Evolutionary conservation across 2,888 invertebrate species (phyloP), one percentile per base, ranked within the genome.

Genomic region (Leptopilina drosophilae): DNA sequence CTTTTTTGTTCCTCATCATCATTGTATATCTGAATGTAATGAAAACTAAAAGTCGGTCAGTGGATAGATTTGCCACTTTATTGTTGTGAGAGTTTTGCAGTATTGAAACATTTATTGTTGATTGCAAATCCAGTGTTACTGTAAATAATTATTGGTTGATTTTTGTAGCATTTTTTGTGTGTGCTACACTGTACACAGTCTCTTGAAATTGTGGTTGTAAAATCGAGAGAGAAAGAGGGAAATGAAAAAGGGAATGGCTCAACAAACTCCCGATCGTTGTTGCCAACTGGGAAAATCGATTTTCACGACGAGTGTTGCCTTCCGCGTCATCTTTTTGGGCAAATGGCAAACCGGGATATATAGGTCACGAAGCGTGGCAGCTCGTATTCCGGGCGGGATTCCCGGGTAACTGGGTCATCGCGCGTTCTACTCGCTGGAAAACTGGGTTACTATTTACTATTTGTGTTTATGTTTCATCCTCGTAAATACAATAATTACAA

Each of bases 321-420:
- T 56, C 73, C 73, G 26, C 26, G 73, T 73, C 53, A 33, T 73
- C 73, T 56, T 73, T 73, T 73, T 56, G 73, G 73, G 73, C 73
- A 53, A 73, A 73, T 73, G 40, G 73, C 56, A 73, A 42, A 15
- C 40, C 12, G 69, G 67, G 56, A 33, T 73, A 73, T 73, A 73
- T 73, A 56, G 73, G 73, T 73, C 73, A 56, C 73, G 73, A 59
- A 73, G n/a, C 73, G 56, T 73, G 83, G 82, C 83, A 83, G 84
- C 83, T 84, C 87, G 84, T 86, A 86, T 86, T 88, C 87, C 84
- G 84, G 84, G 86, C 85, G 86, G 86, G 86, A 87, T 87, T 87
- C 87, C 86, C 87, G 87, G 87, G 81, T 82, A 89, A 90, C 84
- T 89, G 80, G 90, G 89, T 90, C 87, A 84, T 62, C 82, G 83